These are phyloP conservation scores for Tenthredo scrophulariae DNA, from an alignment of 2,888 invertebrate species.

Conservation along the genomic window DNA sequence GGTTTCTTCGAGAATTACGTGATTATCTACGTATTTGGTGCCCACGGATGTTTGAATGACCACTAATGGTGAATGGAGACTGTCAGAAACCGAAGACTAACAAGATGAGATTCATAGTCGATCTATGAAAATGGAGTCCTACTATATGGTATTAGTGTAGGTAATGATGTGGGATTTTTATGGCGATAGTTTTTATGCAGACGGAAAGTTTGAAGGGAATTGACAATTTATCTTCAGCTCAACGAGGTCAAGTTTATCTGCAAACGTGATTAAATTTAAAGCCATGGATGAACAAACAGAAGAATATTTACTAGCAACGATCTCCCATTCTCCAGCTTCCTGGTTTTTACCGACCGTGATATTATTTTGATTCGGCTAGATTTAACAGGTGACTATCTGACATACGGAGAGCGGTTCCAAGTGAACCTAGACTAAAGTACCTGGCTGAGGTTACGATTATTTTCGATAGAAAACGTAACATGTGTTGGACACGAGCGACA, in stretches of 20 bases:
- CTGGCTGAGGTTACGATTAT: conserved; percentile 62
- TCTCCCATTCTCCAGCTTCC: neutral
- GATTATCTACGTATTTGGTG: neutral
- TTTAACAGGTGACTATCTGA: conserved; percentile 72
- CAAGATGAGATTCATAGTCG: neutral
- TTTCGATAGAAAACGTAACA: conserved; percentile 68
- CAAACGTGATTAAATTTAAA: neutral
- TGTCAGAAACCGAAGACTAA: neutral
- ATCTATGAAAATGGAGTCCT: neutral
- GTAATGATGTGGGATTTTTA: neutral
- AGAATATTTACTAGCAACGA: neutral
- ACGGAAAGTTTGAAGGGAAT: neutral
- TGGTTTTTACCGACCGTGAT: conserved; percentile 59
- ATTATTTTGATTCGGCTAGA: conserved; percentile 71
- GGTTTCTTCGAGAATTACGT: neutral
- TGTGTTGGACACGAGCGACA: conserved; percentile 71
- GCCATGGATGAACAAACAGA: neutral
- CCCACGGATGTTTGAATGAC: neutral
- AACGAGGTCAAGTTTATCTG: neutral
- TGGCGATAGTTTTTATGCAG: neutral
- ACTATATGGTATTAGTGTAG: neutral
- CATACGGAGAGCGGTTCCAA: conserved; percentile 72
- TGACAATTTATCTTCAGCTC: neutral
- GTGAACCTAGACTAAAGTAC: conserved; percentile 52
- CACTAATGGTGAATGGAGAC: conserved; percentile 11